phyloP scores from a whole-genome alignment of 2,888 invertebrate species.

The Lasioglossum figueresi region DNA sequence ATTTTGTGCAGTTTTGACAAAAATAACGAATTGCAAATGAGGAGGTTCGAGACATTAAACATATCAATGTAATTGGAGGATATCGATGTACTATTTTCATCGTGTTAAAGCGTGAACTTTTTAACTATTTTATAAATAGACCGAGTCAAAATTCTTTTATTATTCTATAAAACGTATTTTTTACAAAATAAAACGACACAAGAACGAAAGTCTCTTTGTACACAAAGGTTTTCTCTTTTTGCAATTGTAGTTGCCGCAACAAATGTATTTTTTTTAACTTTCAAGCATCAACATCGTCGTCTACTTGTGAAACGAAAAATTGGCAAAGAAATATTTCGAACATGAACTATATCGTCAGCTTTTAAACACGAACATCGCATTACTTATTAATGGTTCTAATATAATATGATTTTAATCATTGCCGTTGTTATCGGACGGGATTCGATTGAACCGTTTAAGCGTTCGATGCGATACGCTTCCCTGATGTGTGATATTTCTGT shows the following conservation, averaged over 20 bases:
- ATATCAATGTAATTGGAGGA: no score
- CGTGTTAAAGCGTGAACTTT: no score
- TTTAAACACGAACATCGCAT: not conserved
- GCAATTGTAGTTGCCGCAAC: not conserved
- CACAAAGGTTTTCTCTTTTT: not conserved
- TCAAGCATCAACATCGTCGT: not conserved
- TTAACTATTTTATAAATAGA: no score
- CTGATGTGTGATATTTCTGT: conserved; percentile 1
- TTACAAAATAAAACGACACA: not conserved
- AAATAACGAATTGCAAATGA: not conserved
- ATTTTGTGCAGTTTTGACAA: not conserved
- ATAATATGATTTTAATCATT: conserved; percentile 3
- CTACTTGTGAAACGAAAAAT: not conserved
- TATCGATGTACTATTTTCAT: no score
- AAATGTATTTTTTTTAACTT: not conserved
- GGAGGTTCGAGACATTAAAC: not conserved
- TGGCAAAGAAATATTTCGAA: not conserved
- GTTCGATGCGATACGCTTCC: not conserved
- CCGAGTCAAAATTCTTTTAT: not conserved
- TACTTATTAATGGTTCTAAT: not conserved
- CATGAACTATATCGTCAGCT: not conserved
- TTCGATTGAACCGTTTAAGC: conserved; percentile 4
- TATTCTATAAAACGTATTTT: not conserved
- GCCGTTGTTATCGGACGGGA: not conserved
- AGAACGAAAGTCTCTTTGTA: not conserved